phyloP scores from a whole-genome alignment of 2,113 vertebrate species.

The Malurus alboscapulatus region DNA sequence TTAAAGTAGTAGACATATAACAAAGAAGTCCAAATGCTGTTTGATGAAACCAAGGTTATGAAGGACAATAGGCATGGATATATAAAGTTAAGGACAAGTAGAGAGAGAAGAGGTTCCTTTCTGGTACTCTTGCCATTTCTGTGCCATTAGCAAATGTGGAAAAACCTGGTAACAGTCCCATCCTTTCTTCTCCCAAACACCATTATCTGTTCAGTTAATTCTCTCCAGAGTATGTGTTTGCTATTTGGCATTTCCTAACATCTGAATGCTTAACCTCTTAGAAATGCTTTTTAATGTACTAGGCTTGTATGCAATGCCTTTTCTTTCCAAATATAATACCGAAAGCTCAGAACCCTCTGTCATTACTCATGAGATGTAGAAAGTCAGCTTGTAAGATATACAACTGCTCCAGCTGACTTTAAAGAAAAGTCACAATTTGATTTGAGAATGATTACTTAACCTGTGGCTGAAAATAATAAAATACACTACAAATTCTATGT shows the following conservation, averaged over 20 bases:
- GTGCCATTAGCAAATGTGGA: not conserved
- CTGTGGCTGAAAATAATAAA: not conserved
- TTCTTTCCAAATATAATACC: slow-evolving; percentile 2
- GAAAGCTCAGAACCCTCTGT: not conserved
- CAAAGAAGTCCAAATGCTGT: not conserved
- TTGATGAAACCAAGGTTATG: not conserved
- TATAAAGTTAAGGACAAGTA: not conserved
- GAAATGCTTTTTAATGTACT: not conserved
- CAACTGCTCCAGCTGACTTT: not conserved
- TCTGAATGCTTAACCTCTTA: not conserved
- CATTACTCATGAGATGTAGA: not conserved
- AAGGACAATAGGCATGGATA: not conserved
- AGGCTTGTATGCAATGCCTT: not conserved
- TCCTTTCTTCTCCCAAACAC: not conserved
- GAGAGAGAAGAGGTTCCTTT: not conserved
- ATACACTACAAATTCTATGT: not conserved
- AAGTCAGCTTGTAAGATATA: not conserved
- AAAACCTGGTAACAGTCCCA: not conserved
- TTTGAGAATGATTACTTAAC: not conserved
- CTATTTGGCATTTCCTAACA: not conserved
- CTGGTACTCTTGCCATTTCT: not conserved
- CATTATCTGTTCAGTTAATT: not conserved
- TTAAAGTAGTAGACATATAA: not conserved
- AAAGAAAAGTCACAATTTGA: not conserved
- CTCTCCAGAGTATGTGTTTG: not conserved